A percentile compares a stretch with the other conserved stretches of the same genome.
phyloP scores from a whole-genome alignment of 1,140 invertebrate genomes.

The Drosophila simulans region DNA sequence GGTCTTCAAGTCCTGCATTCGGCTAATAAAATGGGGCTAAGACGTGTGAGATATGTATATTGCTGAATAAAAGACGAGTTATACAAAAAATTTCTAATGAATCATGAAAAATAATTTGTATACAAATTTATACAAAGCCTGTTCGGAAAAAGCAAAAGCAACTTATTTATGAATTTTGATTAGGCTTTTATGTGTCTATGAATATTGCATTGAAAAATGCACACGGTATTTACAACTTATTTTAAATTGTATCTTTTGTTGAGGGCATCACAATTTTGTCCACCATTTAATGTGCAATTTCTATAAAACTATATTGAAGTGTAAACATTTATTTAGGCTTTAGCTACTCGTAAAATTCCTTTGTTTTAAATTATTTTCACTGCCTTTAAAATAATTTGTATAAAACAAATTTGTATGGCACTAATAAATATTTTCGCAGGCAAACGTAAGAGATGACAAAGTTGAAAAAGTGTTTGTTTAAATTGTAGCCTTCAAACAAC shows the following conservation, averaged over 20 bases:
- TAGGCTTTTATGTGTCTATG: neutral
- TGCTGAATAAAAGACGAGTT: neutral
- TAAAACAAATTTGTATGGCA: neutral
- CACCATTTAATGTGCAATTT: neutral
- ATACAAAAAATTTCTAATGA: neutral
- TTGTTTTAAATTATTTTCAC: neutral
- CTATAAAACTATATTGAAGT: neutral
- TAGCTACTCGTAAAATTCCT: neutral
- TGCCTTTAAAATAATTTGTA: neutral
- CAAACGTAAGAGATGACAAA: neutral
- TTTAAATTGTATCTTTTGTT: neutral
- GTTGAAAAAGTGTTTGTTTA: neutral
- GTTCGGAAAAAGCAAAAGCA: neutral
- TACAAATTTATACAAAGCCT: neutral
- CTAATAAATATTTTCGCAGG: neutral
- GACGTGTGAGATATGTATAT: neutral
- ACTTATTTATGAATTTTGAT: neutral
- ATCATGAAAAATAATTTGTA: neutral
- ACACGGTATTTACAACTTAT: neutral
- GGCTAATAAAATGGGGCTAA: slow-evolving; percentile 21
- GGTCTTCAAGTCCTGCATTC: slow-evolving; percentile 21
- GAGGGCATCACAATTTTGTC: neutral
- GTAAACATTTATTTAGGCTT: neutral
- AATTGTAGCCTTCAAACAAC: neutral
- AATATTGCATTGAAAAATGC: neutral